Evolutionary conservation across 1,140 invertebrate genomes (phyloP), one percentile per base, ranked within the genome.

Genomic region (Pentalonia nigronervosa): DNA sequence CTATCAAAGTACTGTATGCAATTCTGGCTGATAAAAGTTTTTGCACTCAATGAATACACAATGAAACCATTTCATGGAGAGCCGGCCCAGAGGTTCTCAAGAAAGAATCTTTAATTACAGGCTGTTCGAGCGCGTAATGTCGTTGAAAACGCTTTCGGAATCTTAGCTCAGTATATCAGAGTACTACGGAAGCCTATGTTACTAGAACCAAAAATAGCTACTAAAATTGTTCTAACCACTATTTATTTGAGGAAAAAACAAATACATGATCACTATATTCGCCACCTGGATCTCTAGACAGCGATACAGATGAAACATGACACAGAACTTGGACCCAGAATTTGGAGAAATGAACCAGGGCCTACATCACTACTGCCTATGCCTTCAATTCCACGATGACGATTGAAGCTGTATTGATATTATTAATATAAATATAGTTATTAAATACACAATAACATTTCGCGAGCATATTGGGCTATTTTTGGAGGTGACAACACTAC

Each of bases 141-240:
- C 88, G 94, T 96, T 14, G 95, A 96, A 94, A 96, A 96, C 94
- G 94, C 94, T 4, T 96, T 96, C 94, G 95, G 95, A 95, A 95
- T 88, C n/a, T 93, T 9, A 89, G 76, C 45, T 76, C 50, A 84
- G 88, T 87, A 90, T 94, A n/a, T 93, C 94, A 83, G 94, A 94
- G 94, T 94, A 93, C 93, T 93, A 94, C 93, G 41, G 93, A 89
- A 88, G 86, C 91, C 88, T 36, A 94, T 94, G 53, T 76, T 92
- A 56, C 76, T 95, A 60, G 94, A 94, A 88, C 94, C 95, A 91
- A 94, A 94, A 94, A 95, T 94, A 41, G 95, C 94, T 81, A 94
- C 94, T 76, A 94, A 94, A 67, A 94, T 95, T 93, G 94, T 95
- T 91, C 91, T 94, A 34, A 94, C 95, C 47, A 94, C 93, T 81